Base-by-base conservation (phyloP, 2,113 vertebrate genomes). In the Passer montanus region DNA sequence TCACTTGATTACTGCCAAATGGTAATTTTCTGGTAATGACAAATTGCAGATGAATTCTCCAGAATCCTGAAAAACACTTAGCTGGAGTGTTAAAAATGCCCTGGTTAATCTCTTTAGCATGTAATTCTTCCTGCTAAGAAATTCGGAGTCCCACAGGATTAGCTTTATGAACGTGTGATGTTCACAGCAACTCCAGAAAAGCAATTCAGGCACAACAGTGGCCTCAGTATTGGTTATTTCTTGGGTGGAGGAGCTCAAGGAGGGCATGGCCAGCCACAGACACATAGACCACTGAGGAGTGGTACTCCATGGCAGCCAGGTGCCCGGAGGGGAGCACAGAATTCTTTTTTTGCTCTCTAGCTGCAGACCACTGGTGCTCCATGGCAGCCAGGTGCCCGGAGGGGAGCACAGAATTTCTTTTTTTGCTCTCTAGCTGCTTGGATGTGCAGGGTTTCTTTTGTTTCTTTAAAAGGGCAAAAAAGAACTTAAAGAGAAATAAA, bases 61-160 rank as follows among this genome's bases (percentile, higher is more conserved):
- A 49, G 91, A 95, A 90, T 81, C 75, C 33, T 90, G 63, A 24
- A 88, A 85, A 59, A 90, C 53, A 46, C 43, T 93, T 63, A 64
- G 64, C 68, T 77, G 43, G 31, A 93, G 46, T 22, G 9, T 27
- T 33, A 50, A 81, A 56, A 84, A 70, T 18, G 15, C 6, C 43
- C 21, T 43, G 4, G 6, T 69, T 90, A 80, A 95, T 96, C 15
- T 62, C 55, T 90, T 92, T 21, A 74, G 39, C 23, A 18, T 83
- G 75, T 76, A 46, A 19, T 19, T 86, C 39, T 92, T 35, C 31
- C 50, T 76, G 9, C 62, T 82, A 37, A 83, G 74, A 85, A 84
- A 64, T 35, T n/a, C 60, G n/a, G 43, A 43, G 49, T 87, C 70
- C 20, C 53, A 37, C 23, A 28, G n/a, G 27, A 56, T 60, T 60